Evolutionary conservation across 2,113 vertebrate genomes (phyloP).

Genomic region (Leptobrachium ailaonicum): DNA sequence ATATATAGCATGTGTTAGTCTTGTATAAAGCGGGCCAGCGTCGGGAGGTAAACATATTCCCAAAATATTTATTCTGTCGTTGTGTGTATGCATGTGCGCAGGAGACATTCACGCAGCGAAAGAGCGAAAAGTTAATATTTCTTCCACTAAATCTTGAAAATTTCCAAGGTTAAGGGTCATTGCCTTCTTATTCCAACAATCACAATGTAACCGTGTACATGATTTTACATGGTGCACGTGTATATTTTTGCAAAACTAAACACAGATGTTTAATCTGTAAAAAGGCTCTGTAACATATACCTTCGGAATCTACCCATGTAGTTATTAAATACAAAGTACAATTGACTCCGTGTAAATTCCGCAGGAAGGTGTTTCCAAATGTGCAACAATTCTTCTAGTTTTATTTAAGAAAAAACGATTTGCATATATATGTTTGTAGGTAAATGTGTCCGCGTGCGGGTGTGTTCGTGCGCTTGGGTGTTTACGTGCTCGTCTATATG

Average conservation of each 20-base stretch:
- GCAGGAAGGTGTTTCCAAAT: background rate
- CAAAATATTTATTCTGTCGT: too few species aligned
- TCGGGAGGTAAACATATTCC: background rate
- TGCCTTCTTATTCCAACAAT: constrained; percentile 4
- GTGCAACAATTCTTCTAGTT: background rate
- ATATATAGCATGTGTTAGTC: background rate
- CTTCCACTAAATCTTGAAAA: background rate
- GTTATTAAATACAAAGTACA: background rate
- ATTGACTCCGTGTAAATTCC: background rate
- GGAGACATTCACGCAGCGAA: background rate
- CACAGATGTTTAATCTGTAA: constrained; percentile 14
- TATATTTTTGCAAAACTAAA: constrained; percentile 9
- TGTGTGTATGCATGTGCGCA: background rate
- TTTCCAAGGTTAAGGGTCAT: constrained; percentile 7
- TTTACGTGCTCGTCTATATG: too few species aligned
- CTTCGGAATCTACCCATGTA: background rate
- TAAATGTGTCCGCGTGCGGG: too few species aligned
- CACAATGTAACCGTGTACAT: background rate
- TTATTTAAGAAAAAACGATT: too few species aligned
- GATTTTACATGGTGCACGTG: constrained; percentile 34
- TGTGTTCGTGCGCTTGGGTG: too few species aligned
- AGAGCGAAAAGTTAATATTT: background rate
- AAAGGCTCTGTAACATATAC: background rate
- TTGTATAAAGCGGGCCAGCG: background rate
- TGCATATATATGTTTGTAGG: too few species aligned